Percentiles rank a stretch among this genome's conserved stretches.
These are phyloP conservation scores for Muraenolepis orangiensis DNA, from an alignment of 2,797 vertebrate species.

Conservation along the genomic window DNA sequence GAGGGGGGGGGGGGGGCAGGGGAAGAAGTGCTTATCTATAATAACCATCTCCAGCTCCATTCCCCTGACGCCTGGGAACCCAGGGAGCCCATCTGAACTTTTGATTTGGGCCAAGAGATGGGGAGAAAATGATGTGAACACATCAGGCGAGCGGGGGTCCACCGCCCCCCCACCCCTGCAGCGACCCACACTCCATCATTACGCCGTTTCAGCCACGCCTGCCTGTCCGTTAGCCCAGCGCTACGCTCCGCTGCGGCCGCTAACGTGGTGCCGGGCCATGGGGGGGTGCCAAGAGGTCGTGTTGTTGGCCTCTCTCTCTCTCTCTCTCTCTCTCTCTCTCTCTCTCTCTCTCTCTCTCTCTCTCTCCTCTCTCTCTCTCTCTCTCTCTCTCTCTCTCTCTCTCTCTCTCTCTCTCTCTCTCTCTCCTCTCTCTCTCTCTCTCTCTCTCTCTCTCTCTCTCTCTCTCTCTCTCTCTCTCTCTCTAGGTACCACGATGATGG, in stretches of 20 bases:
- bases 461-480: too few species aligned
- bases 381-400: background rate
- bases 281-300: background rate
- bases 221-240: constrained; percentile 24
- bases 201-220: constrained; percentile 44
- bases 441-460: background rate
- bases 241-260: constrained; percentile 5
- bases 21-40: constrained; percentile 71
- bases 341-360: background rate
- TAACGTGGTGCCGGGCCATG: constrained; percentile 12
- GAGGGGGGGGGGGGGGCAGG: background rate
- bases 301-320: background rate
- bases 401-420: background rate
- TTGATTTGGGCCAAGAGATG: constrained; percentile 27
- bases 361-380: background rate
- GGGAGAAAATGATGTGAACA: constrained; percentile 26
- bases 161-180: constrained; percentile 9
- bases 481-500: background rate
- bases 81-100: constrained; percentile 32
- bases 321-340: too few species aligned
- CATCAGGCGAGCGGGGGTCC: constrained; percentile 18
- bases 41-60: constrained; percentile 70
- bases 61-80: constrained; percentile 37
- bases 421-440: background rate
- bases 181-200: constrained; percentile 33